phyloP scores from a whole-genome alignment of 1,140 invertebrate species.

The Bombus waltoni region DNA sequence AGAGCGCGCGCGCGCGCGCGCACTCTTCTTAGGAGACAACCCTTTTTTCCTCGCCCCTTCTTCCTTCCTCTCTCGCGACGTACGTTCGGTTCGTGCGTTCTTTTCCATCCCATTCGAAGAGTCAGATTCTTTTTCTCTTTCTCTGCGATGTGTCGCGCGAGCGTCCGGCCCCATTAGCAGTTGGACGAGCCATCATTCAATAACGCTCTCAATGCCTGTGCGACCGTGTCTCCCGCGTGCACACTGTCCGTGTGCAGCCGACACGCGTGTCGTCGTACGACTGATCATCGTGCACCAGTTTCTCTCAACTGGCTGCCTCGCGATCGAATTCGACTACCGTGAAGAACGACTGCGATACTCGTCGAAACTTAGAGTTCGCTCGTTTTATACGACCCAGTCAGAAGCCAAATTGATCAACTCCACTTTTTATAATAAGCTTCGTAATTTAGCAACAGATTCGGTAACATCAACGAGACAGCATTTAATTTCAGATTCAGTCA shows the following conservation, averaged over 20 bases:
- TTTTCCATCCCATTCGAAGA: neutral
- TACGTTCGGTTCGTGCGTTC: neutral
- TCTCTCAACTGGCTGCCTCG: constrained; percentile 8
- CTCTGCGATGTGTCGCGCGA: constrained; percentile 68
- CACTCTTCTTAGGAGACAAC: constrained; percentile 74
- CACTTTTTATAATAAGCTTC: no score
- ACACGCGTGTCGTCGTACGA: constrained; percentile 52
- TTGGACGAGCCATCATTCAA: constrained; percentile 82
- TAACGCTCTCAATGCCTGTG: constrained; percentile 79
- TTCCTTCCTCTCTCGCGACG: neutral
- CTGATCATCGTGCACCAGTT: constrained; percentile 67
- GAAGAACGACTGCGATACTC: neutral
- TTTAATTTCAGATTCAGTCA: neutral
- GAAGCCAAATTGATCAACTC: no score
- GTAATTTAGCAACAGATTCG: neutral
- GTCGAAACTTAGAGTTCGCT: neutral
- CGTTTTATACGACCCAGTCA: no score
- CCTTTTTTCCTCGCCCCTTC: constrained; percentile 42
- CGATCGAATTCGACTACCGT: constrained; percentile 37
- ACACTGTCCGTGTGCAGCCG: constrained; percentile 37
- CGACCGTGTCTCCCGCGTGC: constrained; percentile 63
- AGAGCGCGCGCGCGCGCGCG: constrained; percentile 24
- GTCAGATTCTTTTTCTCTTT: constrained; percentile 20
- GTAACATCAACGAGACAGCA: neutral
- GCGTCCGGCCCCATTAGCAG: constrained; percentile 81